phyloP scores from a whole-genome alignment of 2,888 invertebrate genomes.

The Druceiella hillmani region DNA sequence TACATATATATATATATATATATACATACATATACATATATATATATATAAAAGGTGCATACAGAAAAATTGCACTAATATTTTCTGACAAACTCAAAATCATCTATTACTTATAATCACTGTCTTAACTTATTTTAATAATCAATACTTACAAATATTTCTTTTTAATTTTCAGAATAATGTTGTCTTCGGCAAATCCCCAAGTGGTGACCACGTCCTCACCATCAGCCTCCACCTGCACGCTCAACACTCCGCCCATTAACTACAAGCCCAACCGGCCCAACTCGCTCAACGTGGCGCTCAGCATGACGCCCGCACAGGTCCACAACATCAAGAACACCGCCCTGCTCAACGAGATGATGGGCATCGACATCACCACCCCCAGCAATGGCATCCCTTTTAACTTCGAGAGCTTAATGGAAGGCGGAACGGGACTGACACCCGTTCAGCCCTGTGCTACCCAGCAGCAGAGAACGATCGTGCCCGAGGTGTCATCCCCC shows the following conservation, averaged over 20 bases:
- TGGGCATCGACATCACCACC: conserved; percentile 79
- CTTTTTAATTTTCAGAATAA: conserved; percentile 36
- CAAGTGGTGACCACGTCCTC: conserved; percentile 33
- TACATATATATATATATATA: no score
- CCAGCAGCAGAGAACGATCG: conserved; percentile 67
- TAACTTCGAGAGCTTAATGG: conserved; percentile 90
- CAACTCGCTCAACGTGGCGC: conserved; percentile 64
- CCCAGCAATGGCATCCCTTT: conserved; percentile 84
- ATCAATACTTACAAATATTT: no score
- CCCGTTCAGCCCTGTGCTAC: conserved; percentile 78
- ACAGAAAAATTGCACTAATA: neutral
- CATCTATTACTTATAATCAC: no score
- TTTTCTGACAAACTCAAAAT: no score
- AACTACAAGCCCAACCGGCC: conserved; percentile 58
- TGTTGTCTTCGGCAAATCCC: conserved; percentile 49
- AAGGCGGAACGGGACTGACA: conserved; percentile 87
- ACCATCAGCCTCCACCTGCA: conserved; percentile 21
- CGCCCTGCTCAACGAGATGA: conserved; percentile 55
- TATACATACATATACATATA: no score
- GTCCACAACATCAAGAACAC: conserved; percentile 46
- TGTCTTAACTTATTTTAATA: no score
- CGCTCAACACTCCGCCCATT: conserved; percentile 40
- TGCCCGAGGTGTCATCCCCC: conserved; percentile 63
- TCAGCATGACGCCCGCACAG: conserved; percentile 50
- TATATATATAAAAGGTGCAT: no score